Conservation (phyloP, 2,113 vertebrate genomes). For the Entomyzon cyanotis region DNA sequence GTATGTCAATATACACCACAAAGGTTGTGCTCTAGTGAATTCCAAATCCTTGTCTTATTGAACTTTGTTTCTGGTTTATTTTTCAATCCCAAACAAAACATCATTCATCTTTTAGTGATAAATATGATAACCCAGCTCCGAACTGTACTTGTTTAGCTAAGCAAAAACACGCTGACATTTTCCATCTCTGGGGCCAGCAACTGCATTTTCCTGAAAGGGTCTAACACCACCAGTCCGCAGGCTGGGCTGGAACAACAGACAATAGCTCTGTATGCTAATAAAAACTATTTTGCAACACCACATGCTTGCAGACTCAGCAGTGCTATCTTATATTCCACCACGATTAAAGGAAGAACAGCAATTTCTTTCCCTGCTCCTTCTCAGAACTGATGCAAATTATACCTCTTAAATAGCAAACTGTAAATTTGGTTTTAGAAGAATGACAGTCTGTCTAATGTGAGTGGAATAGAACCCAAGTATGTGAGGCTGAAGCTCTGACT, state of each 20-base stretch:
- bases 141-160: constrained; percentile 26
- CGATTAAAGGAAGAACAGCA: constrained; percentile 18
- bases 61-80: constrained; percentile 15
- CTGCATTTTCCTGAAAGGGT: neutral
- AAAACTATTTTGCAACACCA: constrained; percentile 11
- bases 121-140: constrained; percentile 21
- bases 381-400: constrained; percentile 50
- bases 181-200: constrained; percentile 1
- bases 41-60: neutral
- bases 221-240: constrained; percentile 16
- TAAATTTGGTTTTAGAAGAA: constrained; percentile 43
- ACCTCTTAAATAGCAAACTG: constrained; percentile 33
- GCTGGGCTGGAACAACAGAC: constrained; percentile 1
- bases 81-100: constrained; percentile 31
- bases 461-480: neutral
- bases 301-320: constrained; percentile 43
- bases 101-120: neutral
- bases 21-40: neutral
- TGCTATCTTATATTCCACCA: neutral
- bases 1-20: neutral
- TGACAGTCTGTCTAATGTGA: neutral
- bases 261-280: constrained; percentile 16
- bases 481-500: neutral
- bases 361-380: neutral
- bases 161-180: neutral